phyloP scores from a whole-genome alignment of 2,888 invertebrate genomes.

The Nemapogon koenigi region DNA sequence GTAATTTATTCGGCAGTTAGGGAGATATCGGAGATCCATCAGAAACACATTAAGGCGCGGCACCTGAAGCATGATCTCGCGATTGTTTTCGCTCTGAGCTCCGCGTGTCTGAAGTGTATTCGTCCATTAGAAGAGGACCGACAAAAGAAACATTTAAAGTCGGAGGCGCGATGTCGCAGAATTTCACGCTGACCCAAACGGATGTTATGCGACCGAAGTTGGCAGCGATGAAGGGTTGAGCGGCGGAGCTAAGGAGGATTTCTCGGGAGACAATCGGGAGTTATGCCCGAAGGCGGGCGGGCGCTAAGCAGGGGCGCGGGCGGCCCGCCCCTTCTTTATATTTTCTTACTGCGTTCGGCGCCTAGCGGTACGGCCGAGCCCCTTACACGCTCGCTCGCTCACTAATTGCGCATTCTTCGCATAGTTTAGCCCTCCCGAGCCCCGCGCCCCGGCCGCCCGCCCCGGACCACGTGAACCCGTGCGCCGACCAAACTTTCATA shows the following conservation, averaged over 20 bases:
- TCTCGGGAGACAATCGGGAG: slow-evolving; percentile 64
- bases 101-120: neutral
- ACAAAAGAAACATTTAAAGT: slow-evolving; percentile 34
- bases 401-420: slow-evolving; percentile 98
- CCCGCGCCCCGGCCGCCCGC: slow-evolving; percentile 48
- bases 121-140: slow-evolving; percentile 18
- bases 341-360: slow-evolving; percentile 68
- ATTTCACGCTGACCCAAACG: slow-evolving; percentile 63
- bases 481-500: slow-evolving; percentile 63
- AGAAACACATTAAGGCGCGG: slow-evolving; percentile 56
- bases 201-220: slow-evolving; percentile 54
- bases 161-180: slow-evolving; percentile 40
- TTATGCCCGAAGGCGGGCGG: slow-evolving; percentile 62
- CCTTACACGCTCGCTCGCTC: slow-evolving; percentile 76
- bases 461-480: slow-evolving; percentile 64
- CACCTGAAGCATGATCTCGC: slow-evolving; percentile 28
- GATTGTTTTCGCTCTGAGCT: slow-evolving; percentile 30
- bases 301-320: slow-evolving; percentile 63
- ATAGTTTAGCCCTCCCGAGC: slow-evolving; percentile 85
- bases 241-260: slow-evolving; percentile 58
- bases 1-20: slow-evolving; percentile 8
- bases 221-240: slow-evolving; percentile 51
- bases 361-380: slow-evolving; percentile 65
- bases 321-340: slow-evolving; percentile 72
- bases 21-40: slow-evolving; percentile 49